Evolutionary conservation across 2,113 vertebrate species (phyloP).

Genomic region (Eurystomus gularis): DNA sequence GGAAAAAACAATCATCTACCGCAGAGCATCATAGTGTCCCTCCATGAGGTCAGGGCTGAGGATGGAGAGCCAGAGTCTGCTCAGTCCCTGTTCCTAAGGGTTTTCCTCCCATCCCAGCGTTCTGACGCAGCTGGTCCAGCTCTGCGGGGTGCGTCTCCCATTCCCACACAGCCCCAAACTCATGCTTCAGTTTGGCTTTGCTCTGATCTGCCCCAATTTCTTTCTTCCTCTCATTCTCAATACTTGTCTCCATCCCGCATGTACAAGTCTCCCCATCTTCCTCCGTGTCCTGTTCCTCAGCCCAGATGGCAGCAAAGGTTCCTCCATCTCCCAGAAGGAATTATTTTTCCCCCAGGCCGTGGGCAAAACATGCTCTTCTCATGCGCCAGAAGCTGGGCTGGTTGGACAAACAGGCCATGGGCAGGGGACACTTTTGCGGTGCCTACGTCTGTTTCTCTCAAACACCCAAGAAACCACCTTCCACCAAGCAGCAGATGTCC

Average conservation of each 20-base stretch:
- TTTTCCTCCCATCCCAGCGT: neutral
- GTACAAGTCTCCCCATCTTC: neutral
- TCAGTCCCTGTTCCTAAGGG: neutral
- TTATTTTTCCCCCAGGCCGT: rapidly evolving
- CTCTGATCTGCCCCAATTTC: neutral
- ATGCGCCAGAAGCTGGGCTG: neutral
- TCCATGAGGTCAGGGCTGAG: neutral
- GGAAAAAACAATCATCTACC: neutral
- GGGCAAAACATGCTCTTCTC: neutral
- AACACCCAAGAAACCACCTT: neutral
- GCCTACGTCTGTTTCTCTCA: neutral
- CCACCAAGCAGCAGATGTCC: neutral
- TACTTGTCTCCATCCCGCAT: neutral
- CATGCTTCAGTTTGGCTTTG: neutral
- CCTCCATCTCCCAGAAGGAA: neutral
- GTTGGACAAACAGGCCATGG: neutral
- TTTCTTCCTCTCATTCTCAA: neutral
- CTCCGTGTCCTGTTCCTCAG: neutral
- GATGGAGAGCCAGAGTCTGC: neutral
- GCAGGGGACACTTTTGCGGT: neutral
- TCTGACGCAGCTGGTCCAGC: neutral
- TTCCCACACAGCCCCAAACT: neutral
- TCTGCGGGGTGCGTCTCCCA: neutral
- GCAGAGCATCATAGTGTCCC: neutral
- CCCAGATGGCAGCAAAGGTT: neutral